Evolutionary conservation across 2,797 vertebrate genomes (phyloP).

Genomic region (Gadopsis marmoratus): DNA sequence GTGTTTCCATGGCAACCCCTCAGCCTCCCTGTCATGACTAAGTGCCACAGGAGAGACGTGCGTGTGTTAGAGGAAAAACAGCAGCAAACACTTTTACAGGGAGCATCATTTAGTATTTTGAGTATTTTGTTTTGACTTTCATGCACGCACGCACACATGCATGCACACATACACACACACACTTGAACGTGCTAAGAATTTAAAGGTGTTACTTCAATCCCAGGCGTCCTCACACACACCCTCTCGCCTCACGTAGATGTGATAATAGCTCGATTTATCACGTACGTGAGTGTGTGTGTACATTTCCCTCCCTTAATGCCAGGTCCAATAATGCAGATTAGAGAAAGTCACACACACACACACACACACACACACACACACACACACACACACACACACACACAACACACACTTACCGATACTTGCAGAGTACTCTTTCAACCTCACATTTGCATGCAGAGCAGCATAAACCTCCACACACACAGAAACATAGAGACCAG

Average conservation of each 20-base stretch:
- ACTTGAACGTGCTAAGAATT: constrained; percentile 25
- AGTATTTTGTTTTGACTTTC: neutral
- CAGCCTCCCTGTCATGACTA: constrained; percentile 65
- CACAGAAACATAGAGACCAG: constrained; percentile 27
- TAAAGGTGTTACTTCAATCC: constrained; percentile 26
- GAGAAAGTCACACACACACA: no score
- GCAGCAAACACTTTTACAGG: constrained; percentile 7
- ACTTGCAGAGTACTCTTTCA: neutral
- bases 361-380: constrained; percentile 1
- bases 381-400: constrained; percentile 22
- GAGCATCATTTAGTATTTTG: neutral
- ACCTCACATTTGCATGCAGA: constrained; percentile 24
- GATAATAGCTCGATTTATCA: constrained; percentile 67
- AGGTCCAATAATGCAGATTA: constrained; percentile 32
- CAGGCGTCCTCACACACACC: constrained; percentile 2
- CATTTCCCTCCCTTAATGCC: constrained; percentile 13
- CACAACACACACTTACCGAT: neutral
- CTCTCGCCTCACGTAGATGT: constrained; percentile 16
- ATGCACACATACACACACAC: constrained; percentile 27
- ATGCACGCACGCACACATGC: constrained; percentile 25
- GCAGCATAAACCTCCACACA: constrained; percentile 8
- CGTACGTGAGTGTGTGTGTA: constrained; percentile 21
- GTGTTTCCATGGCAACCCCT: constrained; percentile 70
- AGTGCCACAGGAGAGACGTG: constrained; percentile 42
- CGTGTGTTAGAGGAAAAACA: neutral